A percentile compares a stretch with the other conserved stretches of the same genome.
Conservation (phyloP, 2,113 vertebrate species). For the Strix uralensis region DNA sequence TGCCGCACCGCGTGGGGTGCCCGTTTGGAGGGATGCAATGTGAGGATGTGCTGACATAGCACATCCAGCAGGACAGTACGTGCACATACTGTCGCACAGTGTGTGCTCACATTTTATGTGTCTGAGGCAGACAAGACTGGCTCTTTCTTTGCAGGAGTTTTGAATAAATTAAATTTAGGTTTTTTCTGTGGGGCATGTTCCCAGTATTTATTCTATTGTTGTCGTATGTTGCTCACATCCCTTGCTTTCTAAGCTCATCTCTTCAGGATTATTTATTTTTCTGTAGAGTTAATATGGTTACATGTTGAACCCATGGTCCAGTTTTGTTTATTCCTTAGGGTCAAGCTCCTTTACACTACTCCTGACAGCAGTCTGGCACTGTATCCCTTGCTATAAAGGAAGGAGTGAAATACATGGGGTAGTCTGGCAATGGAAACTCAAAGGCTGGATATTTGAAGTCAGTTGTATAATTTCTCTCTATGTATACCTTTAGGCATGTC, state of each 20-base stretch:
- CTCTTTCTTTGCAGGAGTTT: not conserved
- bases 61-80: not conserved
- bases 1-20: accelerated
- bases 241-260: not conserved
- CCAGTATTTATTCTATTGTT: not conserved
- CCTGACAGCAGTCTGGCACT: not conserved
- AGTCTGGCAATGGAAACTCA: not conserved
- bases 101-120: not conserved
- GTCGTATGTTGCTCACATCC: not conserved
- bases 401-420: not conserved
- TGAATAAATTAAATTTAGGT: not conserved
- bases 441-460: not conserved
- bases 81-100: not conserved
- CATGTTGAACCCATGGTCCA: not conserved
- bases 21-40: accelerated
- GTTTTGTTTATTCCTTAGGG: not conserved
- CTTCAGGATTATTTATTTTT: not conserved
- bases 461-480: not conserved
- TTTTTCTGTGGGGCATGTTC: not conserved
- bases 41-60: not conserved
- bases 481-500: not conserved
- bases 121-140: not conserved
- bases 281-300: not conserved
- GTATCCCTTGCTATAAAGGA: not conserved
- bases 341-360: not conserved